Conservation (phyloP, 2,888 invertebrate genomes). For the Hirudinaria manillensis region DNA sequence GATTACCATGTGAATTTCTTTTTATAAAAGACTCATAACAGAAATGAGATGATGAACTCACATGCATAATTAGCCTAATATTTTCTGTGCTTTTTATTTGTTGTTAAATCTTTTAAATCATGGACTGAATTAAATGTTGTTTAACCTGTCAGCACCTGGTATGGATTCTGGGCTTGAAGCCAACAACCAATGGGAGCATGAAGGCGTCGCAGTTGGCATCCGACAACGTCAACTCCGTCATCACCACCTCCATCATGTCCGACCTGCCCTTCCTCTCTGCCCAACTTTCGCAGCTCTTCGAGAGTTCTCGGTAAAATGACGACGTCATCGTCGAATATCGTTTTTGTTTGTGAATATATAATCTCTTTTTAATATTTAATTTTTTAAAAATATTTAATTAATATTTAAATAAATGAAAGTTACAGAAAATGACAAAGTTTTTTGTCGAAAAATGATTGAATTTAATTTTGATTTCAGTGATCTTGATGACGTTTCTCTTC, state of each 20-base stretch:
- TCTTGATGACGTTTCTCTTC: slow-evolving; percentile 85
- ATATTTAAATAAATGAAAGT: not conserved
- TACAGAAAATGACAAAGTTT: not conserved
- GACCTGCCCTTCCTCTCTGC: slow-evolving; percentile 73
- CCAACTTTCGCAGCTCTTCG: slow-evolving; percentile 77
- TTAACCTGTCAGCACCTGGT: slow-evolving; percentile 60
- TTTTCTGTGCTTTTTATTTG: not conserved
- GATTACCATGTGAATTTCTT: no score
- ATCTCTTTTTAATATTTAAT: not conserved
- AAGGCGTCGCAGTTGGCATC: slow-evolving; percentile 61
- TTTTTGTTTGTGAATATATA: slow-evolving; percentile 8
- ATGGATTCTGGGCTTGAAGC: slow-evolving; percentile 92
- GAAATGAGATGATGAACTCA: not conserved
- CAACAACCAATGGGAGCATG: slow-evolving; percentile 85
- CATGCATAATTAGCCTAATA: not conserved
- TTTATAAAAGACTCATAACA: no score
- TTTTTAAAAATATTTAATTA: not conserved
- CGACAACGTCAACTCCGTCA: slow-evolving; percentile 57
- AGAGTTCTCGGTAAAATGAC: slow-evolving; percentile 70
- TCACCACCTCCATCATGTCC: slow-evolving; percentile 92
- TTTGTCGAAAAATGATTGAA: no score
- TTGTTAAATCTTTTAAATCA: not conserved
- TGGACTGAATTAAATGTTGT: not conserved
- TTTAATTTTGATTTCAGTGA: slow-evolving; percentile 54
- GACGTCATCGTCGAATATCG: no score